Conservation (phyloP, 2,888 invertebrate species). For the Melieria omissa region DNA sequence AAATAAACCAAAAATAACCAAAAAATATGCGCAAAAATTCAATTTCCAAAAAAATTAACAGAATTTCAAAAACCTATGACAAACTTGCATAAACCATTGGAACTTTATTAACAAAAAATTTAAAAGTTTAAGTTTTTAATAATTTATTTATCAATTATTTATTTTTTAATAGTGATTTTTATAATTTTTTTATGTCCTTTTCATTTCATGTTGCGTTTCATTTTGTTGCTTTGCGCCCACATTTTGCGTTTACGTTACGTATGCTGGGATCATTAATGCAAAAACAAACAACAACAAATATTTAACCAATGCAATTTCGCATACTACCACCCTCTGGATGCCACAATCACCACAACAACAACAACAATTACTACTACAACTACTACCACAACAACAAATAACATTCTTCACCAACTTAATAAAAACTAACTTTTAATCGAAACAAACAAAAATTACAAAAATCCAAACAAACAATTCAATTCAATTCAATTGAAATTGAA, state of each 20-base stretch:
- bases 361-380: too few relatives aligned
- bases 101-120: conserved; percentile 42
- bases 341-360: too few relatives aligned
- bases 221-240: conserved; percentile 34
- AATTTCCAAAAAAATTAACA: conserved; percentile 40
- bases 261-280: too few relatives aligned
- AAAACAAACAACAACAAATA: too few relatives aligned
- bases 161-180: conserved; percentile 39
- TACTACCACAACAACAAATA: background rate
- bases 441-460: conserved; percentile 8
- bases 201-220: conserved; percentile 17
- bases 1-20: conserved; percentile 45
- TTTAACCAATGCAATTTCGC: too few relatives aligned
- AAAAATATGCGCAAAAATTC: conserved; percentile 61
- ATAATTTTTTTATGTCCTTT: conserved; percentile 19
- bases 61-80: conserved; percentile 44
- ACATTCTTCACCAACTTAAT: conserved; percentile 3
- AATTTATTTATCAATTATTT: conserved; percentile 41
- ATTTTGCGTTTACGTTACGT: conserved; percentile 30
- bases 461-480: background rate
- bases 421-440: conserved; percentile 20
- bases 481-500: conserved; percentile 7
- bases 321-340: too few relatives aligned
- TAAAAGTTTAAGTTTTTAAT: conserved; percentile 38
- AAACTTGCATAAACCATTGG: conserved; percentile 67